Evolutionary conservation across 2,888 invertebrate species (phyloP).

Genomic region (Prosapia bicincta): DNA sequence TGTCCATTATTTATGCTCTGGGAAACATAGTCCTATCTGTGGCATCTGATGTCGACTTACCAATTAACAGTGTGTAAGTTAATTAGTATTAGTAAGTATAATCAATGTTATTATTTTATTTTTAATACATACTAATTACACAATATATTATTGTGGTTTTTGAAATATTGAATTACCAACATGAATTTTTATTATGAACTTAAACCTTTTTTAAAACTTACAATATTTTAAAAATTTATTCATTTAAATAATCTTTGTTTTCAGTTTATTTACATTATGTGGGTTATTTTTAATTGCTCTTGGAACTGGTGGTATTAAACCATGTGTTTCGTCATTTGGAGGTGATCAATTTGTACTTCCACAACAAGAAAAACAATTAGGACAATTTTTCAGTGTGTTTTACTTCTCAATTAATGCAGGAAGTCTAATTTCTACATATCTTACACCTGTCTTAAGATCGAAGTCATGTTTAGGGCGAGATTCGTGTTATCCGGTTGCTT

Average conservation of each 20-base stretch:
- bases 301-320: slow-evolving; percentile 80
- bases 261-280: slow-evolving; percentile 56
- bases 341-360: slow-evolving; percentile 74
- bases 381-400: slow-evolving; percentile 70
- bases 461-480: slow-evolving; percentile 61
- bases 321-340: slow-evolving; percentile 77
- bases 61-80: slow-evolving; percentile 15
- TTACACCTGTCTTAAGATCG: slow-evolving; percentile 69
- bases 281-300: slow-evolving; percentile 67
- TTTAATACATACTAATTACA: too few relatives aligned
- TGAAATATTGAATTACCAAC: too few relatives aligned
- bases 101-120: too few relatives aligned
- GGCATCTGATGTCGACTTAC: slow-evolving; percentile 32
- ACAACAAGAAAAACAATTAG: slow-evolving; percentile 61
- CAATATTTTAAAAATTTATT: too few relatives aligned
- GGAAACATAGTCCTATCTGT: slow-evolving; percentile 40
- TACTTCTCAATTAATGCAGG: slow-evolving; percentile 67
- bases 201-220: neutral
- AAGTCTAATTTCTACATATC: slow-evolving; percentile 65
- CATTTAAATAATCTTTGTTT: neutral
- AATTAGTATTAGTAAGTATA: too few relatives aligned
- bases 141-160: too few relatives aligned
- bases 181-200: too few relatives aligned
- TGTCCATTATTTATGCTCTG: slow-evolving; percentile 69
- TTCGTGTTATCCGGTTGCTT: slow-evolving; percentile 68